A percentile compares a stretch with the other conserved stretches of the same genome.
These are phyloP conservation scores for Drosophila neocordata DNA, from an alignment of 1,140 invertebrate genomes.

Conservation along the genomic window DNA sequence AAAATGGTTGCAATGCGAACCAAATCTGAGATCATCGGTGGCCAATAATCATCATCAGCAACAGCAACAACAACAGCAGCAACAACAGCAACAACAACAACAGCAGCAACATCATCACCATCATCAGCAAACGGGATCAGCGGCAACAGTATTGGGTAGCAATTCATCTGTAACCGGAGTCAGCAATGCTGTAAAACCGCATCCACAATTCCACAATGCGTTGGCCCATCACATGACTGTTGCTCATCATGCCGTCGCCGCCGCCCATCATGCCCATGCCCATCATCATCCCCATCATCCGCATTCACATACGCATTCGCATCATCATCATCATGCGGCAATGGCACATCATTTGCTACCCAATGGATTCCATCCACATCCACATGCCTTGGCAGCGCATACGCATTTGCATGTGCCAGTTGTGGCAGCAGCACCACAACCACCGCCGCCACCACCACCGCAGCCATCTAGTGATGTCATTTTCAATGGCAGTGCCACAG, in stretches of 20 bases:
- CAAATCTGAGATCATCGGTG: constrained; percentile 87
- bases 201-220: constrained; percentile 56
- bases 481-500: constrained; percentile 10
- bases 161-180: constrained; percentile 4
- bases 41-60: constrained; percentile 83
- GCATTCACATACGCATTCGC: constrained; percentile 20
- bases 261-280: constrained; percentile 2
- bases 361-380: constrained; percentile 58
- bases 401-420: constrained; percentile 67
- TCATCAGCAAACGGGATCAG: constrained; percentile 44
- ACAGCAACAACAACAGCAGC: constrained; percentile 56
- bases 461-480: constrained; percentile 1
- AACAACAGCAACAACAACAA: constrained; percentile 57
- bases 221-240: constrained; percentile 60
- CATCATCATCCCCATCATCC: constrained; percentile 42
- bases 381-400: constrained; percentile 45
- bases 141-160: constrained; percentile 9
- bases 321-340: constrained; percentile 52
- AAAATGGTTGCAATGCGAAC: constrained; percentile 93
- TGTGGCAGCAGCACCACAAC: constrained; percentile 24
- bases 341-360: constrained; percentile 62
- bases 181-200: constrained; percentile 24
- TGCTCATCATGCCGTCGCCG: constrained; percentile 33
- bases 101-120: constrained; percentile 51
- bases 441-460: constrained; percentile 29